phyloP scores from a whole-genome alignment of 92 coral and sea anemone species.

The Phenganax marumi region DNA sequence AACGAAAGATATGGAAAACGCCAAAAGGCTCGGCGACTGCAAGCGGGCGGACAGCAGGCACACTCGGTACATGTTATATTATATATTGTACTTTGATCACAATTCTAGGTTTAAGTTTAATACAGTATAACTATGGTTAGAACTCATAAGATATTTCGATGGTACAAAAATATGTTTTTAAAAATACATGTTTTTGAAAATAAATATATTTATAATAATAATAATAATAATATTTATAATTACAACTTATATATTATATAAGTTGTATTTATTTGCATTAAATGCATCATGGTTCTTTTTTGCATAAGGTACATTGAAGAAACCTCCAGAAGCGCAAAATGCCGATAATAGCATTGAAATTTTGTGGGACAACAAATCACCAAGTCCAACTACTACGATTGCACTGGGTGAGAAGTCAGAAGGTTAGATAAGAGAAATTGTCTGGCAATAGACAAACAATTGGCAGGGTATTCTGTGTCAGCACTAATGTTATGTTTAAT shows the following conservation, averaged over 20 bases:
- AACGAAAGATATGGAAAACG: slow-evolving; percentile 27
- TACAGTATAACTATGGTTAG: neutral
- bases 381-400: slow-evolving; percentile 78
- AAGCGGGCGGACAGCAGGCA: neutral
- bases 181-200: too few relatives aligned
- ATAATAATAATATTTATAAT: neutral
- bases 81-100: neutral
- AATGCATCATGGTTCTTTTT: neutral
- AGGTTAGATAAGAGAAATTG: neutral
- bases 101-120: neutral
- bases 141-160: too few relatives aligned
- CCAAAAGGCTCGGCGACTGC: neutral
- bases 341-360: slow-evolving; percentile 76
- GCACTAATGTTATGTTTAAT: neutral
- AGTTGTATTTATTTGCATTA: neutral
- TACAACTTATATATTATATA: neutral
- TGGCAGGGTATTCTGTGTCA: neutral
- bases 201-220: neutral
- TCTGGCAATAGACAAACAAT: neutral
- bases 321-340: slow-evolving; percentile 2
- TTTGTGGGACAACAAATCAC: slow-evolving; percentile 93
- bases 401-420: slow-evolving; percentile 13
- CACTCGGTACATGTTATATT: neutral
- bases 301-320: slow-evolving; percentile 16
- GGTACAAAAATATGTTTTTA: too few relatives aligned